Base-by-base conservation (phyloP, 2,888 invertebrate genomes). In the Lomographa bimaculata region DNA sequence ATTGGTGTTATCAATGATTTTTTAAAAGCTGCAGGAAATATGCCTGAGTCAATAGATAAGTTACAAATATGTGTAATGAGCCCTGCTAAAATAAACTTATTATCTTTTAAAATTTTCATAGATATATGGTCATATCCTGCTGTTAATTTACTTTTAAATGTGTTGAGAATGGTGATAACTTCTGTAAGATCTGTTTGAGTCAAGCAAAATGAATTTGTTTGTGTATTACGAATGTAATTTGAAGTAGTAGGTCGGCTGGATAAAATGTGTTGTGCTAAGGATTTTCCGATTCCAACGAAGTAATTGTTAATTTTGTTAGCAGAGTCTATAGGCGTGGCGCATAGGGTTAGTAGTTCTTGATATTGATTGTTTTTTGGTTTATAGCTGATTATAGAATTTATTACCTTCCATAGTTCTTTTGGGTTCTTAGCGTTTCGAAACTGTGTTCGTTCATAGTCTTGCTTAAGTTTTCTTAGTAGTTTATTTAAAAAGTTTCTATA, bases 91-190 rank as follows among this genome's bases (percentile, higher is more conserved):
- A 20, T 20, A 4, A 14, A 14, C 4, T 14, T 23, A 7, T 8
- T n/a, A 1, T 8, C 21, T 18, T 37, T 37, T 7, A 39, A 7
- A 1, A 26, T 6, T 1, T n/a, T 17, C 3, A 26, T 26, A 3
- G 11, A 20, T 12, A 39, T 39, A n/a, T 39, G 30, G 9, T 39
- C 38, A 7, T 25, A 25, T 1, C 39, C 39, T 6, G 1, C 19
- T 7, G 12, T 30, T 30, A 3, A 38, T 19, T 4, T 7, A 2
- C 19, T 11, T 20, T 30, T 38, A 3, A 38, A 25, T 4, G 32
- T n/a, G n/a, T 5, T 21, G 1, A 39, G 32, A 1, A 26, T 20
- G 5, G 19, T 16, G 1, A 10, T 7, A 1, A 39, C 20, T 27
- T 39, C 39, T 3, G 1, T 8, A 2, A 19, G 2, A 8, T 30